Percentiles rank a stretch among this genome's conserved stretches.
phyloP scores from a whole-genome alignment of 2,888 invertebrate genomes.

The Pteria penguin region DNA sequence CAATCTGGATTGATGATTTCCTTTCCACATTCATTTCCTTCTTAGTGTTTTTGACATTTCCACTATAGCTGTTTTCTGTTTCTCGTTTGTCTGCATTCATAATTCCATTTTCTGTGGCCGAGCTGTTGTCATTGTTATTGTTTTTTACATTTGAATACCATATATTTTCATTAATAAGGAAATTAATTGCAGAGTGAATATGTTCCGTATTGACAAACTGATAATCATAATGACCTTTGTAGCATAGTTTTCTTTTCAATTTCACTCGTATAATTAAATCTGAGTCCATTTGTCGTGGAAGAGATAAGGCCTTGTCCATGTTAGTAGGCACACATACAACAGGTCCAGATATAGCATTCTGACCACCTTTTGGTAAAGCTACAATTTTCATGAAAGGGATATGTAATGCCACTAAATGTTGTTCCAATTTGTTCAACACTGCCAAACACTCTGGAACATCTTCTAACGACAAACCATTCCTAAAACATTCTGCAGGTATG shows the following conservation, averaged over 20 bases:
- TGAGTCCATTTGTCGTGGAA: not conserved
- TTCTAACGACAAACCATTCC: slow-evolving; percentile 14
- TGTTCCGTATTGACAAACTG: slow-evolving; percentile 30
- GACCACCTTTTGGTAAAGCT: slow-evolving; percentile 48
- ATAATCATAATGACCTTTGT: slow-evolving; percentile 41
- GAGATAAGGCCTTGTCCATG: slow-evolving; percentile 16
- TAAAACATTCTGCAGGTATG: no score
- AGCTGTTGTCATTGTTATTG: no score
- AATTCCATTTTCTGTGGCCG: no score
- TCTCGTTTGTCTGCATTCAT: no score
- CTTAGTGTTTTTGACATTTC: no score
- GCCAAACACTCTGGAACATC: slow-evolving; percentile 31
- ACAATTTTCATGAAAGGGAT: slow-evolving; percentile 57
- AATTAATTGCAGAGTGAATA: slow-evolving; percentile 23
- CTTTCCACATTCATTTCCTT: no score
- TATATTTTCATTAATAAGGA: no score
- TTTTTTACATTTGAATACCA: no score
- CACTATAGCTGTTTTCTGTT: no score
- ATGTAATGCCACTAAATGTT: no score
- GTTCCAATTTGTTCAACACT: slow-evolving; percentile 46
- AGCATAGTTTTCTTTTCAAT: slow-evolving; percentile 47
- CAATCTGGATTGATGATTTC: no score
- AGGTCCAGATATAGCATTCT: slow-evolving; percentile 53
- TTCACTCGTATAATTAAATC: slow-evolving; percentile 43
- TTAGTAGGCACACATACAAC: slow-evolving; percentile 55